Evolutionary conservation across 2,113 vertebrate species (phyloP).

Genomic region (Pelvicachromis taeniatus): DNA sequence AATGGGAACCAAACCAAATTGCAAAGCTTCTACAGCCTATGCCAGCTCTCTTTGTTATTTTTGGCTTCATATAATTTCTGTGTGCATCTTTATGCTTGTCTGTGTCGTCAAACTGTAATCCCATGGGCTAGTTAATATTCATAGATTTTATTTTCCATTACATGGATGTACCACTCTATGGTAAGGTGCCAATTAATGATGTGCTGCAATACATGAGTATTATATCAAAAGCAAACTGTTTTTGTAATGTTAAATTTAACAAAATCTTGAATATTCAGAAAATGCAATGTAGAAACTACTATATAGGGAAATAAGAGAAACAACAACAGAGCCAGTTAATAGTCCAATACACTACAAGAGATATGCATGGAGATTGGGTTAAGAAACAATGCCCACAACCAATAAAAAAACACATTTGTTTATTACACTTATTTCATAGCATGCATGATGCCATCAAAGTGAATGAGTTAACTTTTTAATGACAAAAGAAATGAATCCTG

Average conservation of each 20-base stretch:
- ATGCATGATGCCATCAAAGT: not conserved
- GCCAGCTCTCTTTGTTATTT: not conserved
- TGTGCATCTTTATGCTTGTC: not conserved
- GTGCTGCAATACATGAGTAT: not conserved
- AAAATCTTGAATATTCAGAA: not conserved
- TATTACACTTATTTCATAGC: constrained; percentile 31
- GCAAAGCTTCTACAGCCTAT: not conserved
- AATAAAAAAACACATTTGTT: constrained; percentile 30
- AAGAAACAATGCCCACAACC: constrained; percentile 20
- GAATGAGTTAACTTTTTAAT: not conserved
- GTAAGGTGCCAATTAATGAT: not conserved
- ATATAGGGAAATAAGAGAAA: not conserved
- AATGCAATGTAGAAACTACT: no score
- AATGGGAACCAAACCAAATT: not conserved
- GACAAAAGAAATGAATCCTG: not conserved
- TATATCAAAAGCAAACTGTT: not conserved
- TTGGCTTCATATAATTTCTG: not conserved
- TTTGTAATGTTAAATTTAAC: not conserved
- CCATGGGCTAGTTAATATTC: not conserved
- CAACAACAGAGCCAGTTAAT: not conserved
- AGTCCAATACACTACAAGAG: not conserved
- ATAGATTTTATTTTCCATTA: not conserved
- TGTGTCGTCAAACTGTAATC: not conserved
- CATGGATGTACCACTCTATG: not conserved
- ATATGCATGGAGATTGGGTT: not conserved